Evolutionary conservation across 2,113 vertebrate species (phyloP).

Genomic region (Empidonax traillii): DNA sequence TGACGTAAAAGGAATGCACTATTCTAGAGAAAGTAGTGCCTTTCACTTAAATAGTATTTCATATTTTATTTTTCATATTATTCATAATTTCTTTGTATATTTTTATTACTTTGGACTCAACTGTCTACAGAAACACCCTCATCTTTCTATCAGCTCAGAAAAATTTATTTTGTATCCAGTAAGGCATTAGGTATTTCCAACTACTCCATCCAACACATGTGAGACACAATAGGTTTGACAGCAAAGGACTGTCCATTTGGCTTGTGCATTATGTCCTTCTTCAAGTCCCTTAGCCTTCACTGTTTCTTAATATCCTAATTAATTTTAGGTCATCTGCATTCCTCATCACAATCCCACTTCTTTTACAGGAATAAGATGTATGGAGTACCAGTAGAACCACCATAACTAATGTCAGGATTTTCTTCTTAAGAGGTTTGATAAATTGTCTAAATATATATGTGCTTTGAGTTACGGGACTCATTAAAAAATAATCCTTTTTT

Average conservation of each 20-base stretch:
- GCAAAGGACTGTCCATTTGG: neutral
- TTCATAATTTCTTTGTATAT: neutral
- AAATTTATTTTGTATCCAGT: neutral
- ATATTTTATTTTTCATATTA: neutral
- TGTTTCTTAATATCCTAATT: neutral
- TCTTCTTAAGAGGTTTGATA: constrained; percentile 43
- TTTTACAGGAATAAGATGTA: neutral
- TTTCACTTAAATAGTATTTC: neutral
- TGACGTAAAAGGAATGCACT: neutral
- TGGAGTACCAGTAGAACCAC: neutral
- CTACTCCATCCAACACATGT: neutral
- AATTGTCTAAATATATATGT: constrained; percentile 55
- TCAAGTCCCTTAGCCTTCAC: neutral
- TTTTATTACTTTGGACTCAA: neutral
- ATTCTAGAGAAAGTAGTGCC: neutral
- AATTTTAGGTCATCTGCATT: neutral
- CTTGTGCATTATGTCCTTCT: neutral
- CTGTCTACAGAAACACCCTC: neutral
- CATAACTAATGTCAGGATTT: constrained; percentile 28
- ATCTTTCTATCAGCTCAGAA: neutral
- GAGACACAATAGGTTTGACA: neutral
- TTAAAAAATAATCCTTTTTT: constrained; percentile 60
- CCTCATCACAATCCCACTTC: neutral
- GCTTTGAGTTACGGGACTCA: constrained; percentile 46
- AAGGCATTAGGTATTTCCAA: neutral